Percentiles rank a stretch among this genome's conserved stretches.
Evolutionary conservation across 1,140 invertebrate species (phyloP).

Genomic region (Berghia stephanieae): DNA sequence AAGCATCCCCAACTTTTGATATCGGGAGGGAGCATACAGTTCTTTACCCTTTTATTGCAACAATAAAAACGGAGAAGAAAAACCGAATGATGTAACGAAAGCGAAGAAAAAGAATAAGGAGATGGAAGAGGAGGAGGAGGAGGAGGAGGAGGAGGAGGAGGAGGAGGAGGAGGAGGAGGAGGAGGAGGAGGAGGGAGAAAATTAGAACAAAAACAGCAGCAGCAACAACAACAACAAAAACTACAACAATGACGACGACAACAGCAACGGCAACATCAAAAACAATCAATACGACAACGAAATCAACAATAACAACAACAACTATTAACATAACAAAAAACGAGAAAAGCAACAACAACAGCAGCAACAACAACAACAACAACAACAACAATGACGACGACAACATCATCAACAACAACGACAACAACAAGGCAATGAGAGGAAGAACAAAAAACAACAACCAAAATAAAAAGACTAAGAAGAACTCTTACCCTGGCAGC

Average conservation of each 20-base stretch:
- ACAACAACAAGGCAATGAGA: background rate
- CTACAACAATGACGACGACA: too few relatives aligned
- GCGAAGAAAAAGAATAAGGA: too few relatives aligned
- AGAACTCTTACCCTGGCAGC: slow-evolving; percentile 66
- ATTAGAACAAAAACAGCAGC: background rate
- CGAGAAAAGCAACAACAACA: background rate
- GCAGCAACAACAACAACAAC: background rate
- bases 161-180: background rate
- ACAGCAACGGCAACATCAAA: too few relatives aligned
- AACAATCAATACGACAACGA: background rate
- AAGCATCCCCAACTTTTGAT: too few relatives aligned
- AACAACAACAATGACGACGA: background rate
- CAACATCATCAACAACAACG: background rate
- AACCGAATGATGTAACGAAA: too few relatives aligned
- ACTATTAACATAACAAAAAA: background rate
- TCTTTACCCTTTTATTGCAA: too few relatives aligned
- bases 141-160: background rate
- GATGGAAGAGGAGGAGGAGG: background rate
- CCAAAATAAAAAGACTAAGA: background rate
- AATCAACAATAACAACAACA: background rate
- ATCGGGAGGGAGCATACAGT: too few relatives aligned
- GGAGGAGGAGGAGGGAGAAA: background rate
- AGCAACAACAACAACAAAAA: too few relatives aligned
- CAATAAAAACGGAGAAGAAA: too few relatives aligned
- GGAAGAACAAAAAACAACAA: background rate